A percentile compares a stretch with the other conserved stretches of the same genome.
Conservation (phyloP, 2,113 vertebrate genomes). For the Crotalus helleri region DNA sequence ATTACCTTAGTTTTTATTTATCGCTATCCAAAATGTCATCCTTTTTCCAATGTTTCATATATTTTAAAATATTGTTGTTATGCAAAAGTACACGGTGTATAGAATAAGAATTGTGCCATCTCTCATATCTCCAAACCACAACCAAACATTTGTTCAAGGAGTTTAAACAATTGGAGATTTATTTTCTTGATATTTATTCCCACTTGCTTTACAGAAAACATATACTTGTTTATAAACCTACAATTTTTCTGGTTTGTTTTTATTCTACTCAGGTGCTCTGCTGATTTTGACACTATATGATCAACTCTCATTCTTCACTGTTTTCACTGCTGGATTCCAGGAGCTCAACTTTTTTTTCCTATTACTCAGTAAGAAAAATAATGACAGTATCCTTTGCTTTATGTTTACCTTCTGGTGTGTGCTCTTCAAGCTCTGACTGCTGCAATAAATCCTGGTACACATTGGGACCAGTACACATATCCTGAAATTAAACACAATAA, state of each 20-base stretch:
- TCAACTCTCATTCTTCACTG: not conserved
- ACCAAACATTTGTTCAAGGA: not conserved
- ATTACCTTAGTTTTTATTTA: not conserved
- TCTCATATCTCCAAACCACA: not conserved
- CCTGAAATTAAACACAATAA: conserved; percentile 54
- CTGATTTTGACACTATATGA: not conserved
- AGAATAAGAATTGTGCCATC: not conserved
- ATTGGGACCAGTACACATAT: conserved; percentile 51
- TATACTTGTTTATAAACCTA: not conserved
- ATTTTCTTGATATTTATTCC: not conserved
- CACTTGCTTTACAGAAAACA: not conserved
- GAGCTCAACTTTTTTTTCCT: not conserved
- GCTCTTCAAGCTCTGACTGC: conserved; percentile 60
- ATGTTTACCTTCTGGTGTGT: conserved; percentile 73
- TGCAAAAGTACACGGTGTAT: not conserved
- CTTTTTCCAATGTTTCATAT: not conserved
- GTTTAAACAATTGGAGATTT: not conserved
- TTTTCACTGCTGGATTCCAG: not conserved
- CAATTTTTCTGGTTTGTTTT: not conserved
- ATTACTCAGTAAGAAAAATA: not conserved
- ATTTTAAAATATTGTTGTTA: not conserved
- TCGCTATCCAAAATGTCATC: not conserved
- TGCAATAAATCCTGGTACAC: conserved; percentile 64
- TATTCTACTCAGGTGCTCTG: not conserved
- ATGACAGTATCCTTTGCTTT: rapidly evolving